Conservation (phyloP, 2,888 invertebrate species). For the Drosophila diplacantha region DNA sequence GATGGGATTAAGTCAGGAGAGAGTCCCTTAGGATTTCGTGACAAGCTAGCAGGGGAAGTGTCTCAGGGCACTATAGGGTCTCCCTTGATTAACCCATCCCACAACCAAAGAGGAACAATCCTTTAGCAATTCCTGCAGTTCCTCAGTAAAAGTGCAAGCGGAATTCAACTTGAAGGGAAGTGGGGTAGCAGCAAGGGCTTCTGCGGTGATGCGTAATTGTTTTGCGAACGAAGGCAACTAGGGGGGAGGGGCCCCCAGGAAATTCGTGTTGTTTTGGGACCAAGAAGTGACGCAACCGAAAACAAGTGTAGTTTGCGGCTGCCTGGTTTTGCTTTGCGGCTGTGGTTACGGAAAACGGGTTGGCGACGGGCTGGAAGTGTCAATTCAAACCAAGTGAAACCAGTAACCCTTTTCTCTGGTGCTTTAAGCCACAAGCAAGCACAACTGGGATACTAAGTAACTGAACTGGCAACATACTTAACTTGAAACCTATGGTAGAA, state of each 20-base stretch:
- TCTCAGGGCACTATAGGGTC: neutral
- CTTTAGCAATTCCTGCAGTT: neutral
- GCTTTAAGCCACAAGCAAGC: too few relatives aligned
- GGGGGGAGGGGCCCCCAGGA: neutral
- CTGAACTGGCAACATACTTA: neutral
- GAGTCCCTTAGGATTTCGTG: neutral
- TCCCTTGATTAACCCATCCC: neutral
- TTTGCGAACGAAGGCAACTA: slow-evolving; percentile 38
- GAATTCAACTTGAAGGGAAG: slow-evolving; percentile 2
- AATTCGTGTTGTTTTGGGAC: slow-evolving; percentile 17
- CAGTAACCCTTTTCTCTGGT: neutral
- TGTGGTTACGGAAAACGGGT: slow-evolving; percentile 9
- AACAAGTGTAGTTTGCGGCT: slow-evolving; percentile 45
- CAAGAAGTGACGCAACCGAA: slow-evolving; percentile 31
- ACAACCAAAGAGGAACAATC: neutral
- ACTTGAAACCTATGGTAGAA: neutral
- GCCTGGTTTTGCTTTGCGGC: slow-evolving; percentile 17
- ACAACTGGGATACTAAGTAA: neutral
- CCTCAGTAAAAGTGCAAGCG: neutral
- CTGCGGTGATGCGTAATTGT: slow-evolving; percentile 51
- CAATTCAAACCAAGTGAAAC: neutral
- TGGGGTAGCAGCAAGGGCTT: slow-evolving; percentile 6
- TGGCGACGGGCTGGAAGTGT: slow-evolving; percentile 14
- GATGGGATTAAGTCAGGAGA: neutral
- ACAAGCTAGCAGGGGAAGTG: too few relatives aligned